Conservation (phyloP, 2,888 invertebrate genomes). For the Chaitophorus viminalis region DNA sequence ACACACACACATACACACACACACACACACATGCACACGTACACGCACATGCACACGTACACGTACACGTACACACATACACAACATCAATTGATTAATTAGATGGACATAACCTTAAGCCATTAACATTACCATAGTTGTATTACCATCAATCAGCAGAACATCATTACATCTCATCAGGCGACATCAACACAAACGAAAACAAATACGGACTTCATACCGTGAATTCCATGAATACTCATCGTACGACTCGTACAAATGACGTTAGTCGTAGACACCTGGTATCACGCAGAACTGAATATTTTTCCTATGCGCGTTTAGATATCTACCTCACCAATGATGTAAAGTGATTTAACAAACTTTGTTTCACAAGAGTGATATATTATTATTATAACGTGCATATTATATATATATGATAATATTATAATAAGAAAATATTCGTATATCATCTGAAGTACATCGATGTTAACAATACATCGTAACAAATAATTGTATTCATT, state of each 20-base stretch:
- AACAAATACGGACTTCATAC: slow-evolving; percentile 57
- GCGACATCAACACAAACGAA: slow-evolving; percentile 49
- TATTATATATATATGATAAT: too few relatives aligned
- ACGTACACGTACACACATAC: background rate
- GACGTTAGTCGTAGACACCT: background rate
- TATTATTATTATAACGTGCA: background rate
- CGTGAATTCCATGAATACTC: slow-evolving; percentile 44
- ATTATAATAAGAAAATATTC: too few relatives aligned
- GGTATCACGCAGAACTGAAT: background rate
- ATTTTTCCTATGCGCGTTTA: background rate
- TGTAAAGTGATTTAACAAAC: background rate
- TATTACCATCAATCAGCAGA: slow-evolving; percentile 38
- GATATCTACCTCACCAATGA: background rate
- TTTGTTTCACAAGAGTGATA: background rate
- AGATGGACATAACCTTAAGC: slow-evolving; percentile 42
- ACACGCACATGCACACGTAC: background rate
- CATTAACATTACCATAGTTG: background rate
- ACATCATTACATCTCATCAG: slow-evolving; percentile 55
- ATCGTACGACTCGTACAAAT: background rate
- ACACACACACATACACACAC: background rate
- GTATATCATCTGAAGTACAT: too few relatives aligned
- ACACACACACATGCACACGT: background rate
- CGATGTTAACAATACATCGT: too few relatives aligned
- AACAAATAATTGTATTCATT: too few relatives aligned
- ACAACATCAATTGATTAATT: slow-evolving; percentile 37